phyloP scores from a whole-genome alignment of 2,113 vertebrate species.

The Corapipo altera region DNA sequence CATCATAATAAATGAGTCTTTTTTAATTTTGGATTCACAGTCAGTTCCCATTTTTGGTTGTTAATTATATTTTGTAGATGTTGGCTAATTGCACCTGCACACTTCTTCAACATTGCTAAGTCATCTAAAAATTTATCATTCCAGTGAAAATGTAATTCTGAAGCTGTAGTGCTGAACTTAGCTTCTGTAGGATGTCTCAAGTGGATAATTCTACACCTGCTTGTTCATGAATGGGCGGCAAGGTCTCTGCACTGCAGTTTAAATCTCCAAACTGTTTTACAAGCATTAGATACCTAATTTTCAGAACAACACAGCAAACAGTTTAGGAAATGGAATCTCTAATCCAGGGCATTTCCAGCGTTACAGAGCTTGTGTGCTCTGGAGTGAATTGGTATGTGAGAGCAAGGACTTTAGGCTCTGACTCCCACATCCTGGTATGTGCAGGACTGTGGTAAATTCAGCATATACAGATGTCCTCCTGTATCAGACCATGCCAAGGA shows the following conservation, averaged over 20 bases:
- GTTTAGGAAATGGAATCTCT: not conserved
- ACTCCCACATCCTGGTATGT: not conserved
- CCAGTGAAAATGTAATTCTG: not conserved
- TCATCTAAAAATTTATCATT: not conserved
- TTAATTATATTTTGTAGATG: not conserved
- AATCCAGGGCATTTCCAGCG: not conserved
- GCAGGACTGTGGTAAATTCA: not conserved
- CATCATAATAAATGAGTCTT: not conserved
- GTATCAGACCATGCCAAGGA: not conserved
- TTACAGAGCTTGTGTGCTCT: not conserved
- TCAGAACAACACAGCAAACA: not conserved
- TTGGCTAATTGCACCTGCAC: constrained; percentile 12
- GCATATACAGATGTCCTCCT: too few species aligned
- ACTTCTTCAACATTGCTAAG: not conserved
- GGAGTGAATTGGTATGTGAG: not conserved
- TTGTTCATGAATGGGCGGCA: not conserved
- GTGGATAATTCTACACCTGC: not conserved
- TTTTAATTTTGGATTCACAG: not conserved
- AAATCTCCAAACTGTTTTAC: not conserved
- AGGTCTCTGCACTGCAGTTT: not conserved
- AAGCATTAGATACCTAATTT: not conserved
- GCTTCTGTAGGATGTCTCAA: not conserved
- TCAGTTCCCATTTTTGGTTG: not conserved
- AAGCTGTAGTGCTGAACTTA: not conserved
- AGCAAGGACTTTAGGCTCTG: not conserved